Evolutionary conservation across 2,888 invertebrate species (phyloP), one percentile per base, ranked within the genome.

Genomic region (Encarsia formosa): DNA sequence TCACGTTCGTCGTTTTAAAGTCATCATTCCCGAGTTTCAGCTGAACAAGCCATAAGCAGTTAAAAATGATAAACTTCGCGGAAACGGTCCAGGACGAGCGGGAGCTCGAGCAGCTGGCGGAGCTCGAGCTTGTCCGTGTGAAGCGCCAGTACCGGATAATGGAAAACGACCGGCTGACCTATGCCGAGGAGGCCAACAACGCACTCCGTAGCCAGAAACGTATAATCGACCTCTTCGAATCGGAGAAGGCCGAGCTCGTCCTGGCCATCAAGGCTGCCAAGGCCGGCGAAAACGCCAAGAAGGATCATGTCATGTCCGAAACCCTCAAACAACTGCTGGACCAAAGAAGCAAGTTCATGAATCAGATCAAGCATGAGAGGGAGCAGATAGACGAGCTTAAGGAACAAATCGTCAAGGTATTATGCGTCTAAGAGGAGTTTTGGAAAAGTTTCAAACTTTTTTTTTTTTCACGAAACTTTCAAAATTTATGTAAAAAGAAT

Each of bases 141-240:
- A 87, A 88, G 62, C 79, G 91, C 65, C 90, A 89, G 77, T 87
- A 86, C 68, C 79, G 89, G 16, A 86, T 89, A 61, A 89, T 91
- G 88, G 89, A 91, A 70, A 83, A 86, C 54, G 88, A 90, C 69
- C 78, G 88, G 2, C 77, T 81, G 11, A 80, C 83, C 0, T 88
- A 87, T 65, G 80, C 81, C 47, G 85, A 83, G 65, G 86, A 87
- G 65, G 83, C 83, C 20, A 82, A 82, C 61, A 80, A 83, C 5
- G 81, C 84, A 56, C 74, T 85, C 20, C 76, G 81, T 45, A 82
- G 82, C 68, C 84, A 86, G 68, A 76, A 80, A 61, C 81, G 79
- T 63, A 79, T 84, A 59, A 81, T 87, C 56, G 74, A 74, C 19
- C 79, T 78, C 8, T 74, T 87, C 29, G 79, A 80, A 59, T 72